Percentiles rank a stretch among this genome's conserved stretches.
Conservation (phyloP, 2,113 vertebrate species). For the western clawed frog (Xenopus tropicalis) region UCB_Xtro_10.0 CM004446.2:70845001-70845500, state of each 20-base stretch:
- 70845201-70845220: too few relatives aligned
- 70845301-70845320: too few relatives aligned
- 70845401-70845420: background rate
- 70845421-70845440: slow-evolving; percentile 9
- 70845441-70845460: background rate
- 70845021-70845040: too few relatives aligned
- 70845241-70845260: too few relatives aligned
- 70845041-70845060: too few relatives aligned
- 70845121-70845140: background rate
- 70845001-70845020: too few relatives aligned
- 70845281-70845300: too few relatives aligned
- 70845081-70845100: too few relatives aligned
- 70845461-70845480: background rate
- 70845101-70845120: too few relatives aligned
- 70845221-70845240: too few relatives aligned
- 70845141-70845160: slow-evolving; percentile 23
- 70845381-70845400: slow-evolving; percentile 4
- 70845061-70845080: too few relatives aligned
- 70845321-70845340: background rate
- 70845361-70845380: slow-evolving; percentile 11
- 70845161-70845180: slow-evolving; percentile 25
- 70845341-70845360: background rate
- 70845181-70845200: slow-evolving; percentile 3
- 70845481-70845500: background rate
- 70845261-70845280: too few relatives aligned